Evolutionary conservation across 1,140 invertebrate species (phyloP).

Genomic region (Ceratosolen solmsi): DNA sequence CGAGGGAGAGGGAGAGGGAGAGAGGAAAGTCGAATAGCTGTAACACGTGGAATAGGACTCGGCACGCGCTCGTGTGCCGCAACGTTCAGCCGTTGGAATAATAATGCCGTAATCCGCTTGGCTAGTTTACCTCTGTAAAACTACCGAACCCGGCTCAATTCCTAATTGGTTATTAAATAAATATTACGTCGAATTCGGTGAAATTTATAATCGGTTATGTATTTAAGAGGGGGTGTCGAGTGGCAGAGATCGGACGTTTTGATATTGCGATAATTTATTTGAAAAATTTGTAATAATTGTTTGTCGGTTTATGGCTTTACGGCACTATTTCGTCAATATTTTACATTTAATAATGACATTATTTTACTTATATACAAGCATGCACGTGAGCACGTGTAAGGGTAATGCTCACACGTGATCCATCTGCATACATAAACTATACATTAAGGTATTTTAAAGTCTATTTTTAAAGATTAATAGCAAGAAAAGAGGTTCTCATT

Average conservation of each 20-base stretch:
- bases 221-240: background rate
- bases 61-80: conserved; percentile 54
- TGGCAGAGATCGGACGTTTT: background rate
- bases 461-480: no score
- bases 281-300: conserved; percentile 48
- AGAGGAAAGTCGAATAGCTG: conserved; percentile 51
- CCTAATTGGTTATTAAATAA: conserved; percentile 16
- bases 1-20: background rate
- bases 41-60: conserved; percentile 62
- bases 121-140: background rate
- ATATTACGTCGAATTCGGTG: background rate
- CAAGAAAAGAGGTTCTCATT: no score
- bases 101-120: conserved; percentile 56
- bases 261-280: conserved; percentile 6
- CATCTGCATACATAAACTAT: no score
- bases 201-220: conserved; percentile 3
- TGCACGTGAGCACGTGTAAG: no score
- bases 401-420: no score
- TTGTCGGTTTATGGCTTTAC: conserved; percentile 27
- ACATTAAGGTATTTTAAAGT: no score
- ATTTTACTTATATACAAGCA: background rate
- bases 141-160: background rate
- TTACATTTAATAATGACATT: no score
- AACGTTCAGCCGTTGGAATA: conserved; percentile 52
- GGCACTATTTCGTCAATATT: conserved; percentile 4